These are phyloP conservation scores for Momotus momota DNA, from an alignment of 2,797 vertebrate genomes.

Conservation along the genomic window DNA sequence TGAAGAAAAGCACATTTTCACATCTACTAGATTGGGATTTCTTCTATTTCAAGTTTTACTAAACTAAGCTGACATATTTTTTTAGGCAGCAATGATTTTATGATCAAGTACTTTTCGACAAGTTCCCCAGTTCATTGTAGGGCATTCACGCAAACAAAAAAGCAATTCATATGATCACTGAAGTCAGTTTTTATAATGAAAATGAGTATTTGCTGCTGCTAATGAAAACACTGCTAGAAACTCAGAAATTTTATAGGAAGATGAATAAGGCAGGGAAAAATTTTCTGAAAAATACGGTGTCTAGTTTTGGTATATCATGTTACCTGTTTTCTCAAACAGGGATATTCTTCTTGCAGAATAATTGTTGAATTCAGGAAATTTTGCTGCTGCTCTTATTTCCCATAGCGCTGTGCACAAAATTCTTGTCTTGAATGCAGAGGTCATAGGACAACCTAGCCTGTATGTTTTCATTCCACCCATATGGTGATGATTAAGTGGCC, in stretches of 20 bases:
- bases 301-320: neutral
- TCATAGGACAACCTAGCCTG: neutral
- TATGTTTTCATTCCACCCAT: neutral
- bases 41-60: neutral
- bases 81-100: neutral
- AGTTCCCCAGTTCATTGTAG: neutral
- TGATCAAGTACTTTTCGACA: neutral
- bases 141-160: neutral
- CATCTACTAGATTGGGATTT: neutral
- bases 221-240: neutral
- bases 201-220: neutral
- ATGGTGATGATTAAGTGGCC: neutral
- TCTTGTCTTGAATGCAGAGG: neutral
- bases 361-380: neutral
- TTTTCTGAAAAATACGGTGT: neutral
- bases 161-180: neutral
- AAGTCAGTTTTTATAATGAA: neutral
- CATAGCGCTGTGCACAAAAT: neutral
- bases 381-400: neutral
- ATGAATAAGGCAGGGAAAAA: neutral
- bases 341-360: neutral
- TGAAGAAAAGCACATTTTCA: neutral
- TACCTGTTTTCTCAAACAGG: neutral
- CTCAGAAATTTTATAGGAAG: neutral
- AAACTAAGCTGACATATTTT: neutral